These are phyloP conservation scores for Netelia melanura DNA, from an alignment of 2,888 invertebrate genomes.

Conservation along the genomic window DNA sequence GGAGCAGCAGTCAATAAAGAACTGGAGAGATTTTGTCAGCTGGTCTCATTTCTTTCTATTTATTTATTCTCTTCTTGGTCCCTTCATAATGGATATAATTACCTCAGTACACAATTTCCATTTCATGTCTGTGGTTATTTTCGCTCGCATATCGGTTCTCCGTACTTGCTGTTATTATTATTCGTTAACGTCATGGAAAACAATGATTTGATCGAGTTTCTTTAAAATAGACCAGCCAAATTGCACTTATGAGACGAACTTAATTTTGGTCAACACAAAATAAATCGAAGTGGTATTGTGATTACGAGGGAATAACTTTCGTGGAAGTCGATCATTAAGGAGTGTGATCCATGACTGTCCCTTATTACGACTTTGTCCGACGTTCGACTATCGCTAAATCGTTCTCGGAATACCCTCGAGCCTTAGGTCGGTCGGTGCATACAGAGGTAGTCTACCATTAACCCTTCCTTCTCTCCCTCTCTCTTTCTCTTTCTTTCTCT, in stretches of 20 bases:
- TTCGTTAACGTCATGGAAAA: too few relatives aligned
- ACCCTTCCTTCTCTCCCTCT: conserved; percentile 16
- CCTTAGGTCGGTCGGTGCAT: conserved; percentile 12
- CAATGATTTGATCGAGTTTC: too few relatives aligned
- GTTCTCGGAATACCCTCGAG: conserved; percentile 5
- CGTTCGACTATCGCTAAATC: conserved; percentile 24
- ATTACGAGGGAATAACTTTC: background rate
- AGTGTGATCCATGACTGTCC: background rate
- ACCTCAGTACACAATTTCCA: too few relatives aligned
- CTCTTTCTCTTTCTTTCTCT: conserved; percentile 6
- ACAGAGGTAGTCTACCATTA: conserved; percentile 20
- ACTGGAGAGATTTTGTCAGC: background rate
- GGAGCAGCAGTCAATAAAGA: conserved; percentile 22
- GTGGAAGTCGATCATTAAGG: background rate
- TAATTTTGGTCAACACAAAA: background rate
- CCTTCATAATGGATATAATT: too few relatives aligned
- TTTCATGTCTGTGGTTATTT: too few relatives aligned
- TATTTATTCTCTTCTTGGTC: background rate
- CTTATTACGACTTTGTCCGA: background rate
- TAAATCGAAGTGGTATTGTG: background rate
- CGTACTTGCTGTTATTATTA: too few relatives aligned
- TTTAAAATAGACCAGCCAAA: too few relatives aligned
- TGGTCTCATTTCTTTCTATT: conserved; percentile 17
- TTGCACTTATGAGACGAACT: background rate
- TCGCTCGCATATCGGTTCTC: too few relatives aligned